Evolutionary conservation across 2,113 vertebrate genomes (phyloP), one percentile per base, ranked within the genome.

Genomic region (Anhinga anhinga): DNA sequence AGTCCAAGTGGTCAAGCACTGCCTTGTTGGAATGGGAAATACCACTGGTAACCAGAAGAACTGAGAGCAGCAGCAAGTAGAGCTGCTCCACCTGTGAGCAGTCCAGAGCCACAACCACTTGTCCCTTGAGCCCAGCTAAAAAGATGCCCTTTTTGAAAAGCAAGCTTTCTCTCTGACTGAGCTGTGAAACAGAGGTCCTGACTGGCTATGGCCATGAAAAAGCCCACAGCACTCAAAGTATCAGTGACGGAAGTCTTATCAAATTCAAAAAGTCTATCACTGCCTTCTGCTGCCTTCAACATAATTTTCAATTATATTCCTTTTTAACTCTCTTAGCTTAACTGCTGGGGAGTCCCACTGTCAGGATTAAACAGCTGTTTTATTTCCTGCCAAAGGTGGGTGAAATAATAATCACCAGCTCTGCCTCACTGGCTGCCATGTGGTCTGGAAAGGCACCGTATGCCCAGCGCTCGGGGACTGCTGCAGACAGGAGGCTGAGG

Each of bases 331-430:
- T 53, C 61, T 71, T 62, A 86, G 40, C 36, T 61, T 94, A 86
- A 63, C 52, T 84, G 78, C 65, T 96, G 44, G 40, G 83, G 56
- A 67, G 50, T 52, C 72, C 61, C 70, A 59, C 73, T 79, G 72
- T 89, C 84, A 91, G 56, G 61, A 84, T 84, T 59, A 87, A 91
- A 71, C 69, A 92, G 96, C 67, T 93, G 85, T 86, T 92, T 77
- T 80, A 82, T 90, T 88, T 95, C 53, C 86, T 93, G 82, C 49
- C 81, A 73, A 88, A 96, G 95, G 82, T 93, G 66, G 40, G 82
- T 83, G 53, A 95, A 95, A 88, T 82, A 93, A 74, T 78, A 79
- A 77, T 56, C 66, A 63, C 85, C 82, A 93, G 52, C 71, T 92
- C 91, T 93, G 86, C 90, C 42, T 90, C 88, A 67, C 7, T 90